A percentile compares a stretch with the other conserved stretches of the same genome.
Evolutionary conservation across 2,888 invertebrate species (phyloP).

Genomic region (Alloplasta piceator): DNA sequence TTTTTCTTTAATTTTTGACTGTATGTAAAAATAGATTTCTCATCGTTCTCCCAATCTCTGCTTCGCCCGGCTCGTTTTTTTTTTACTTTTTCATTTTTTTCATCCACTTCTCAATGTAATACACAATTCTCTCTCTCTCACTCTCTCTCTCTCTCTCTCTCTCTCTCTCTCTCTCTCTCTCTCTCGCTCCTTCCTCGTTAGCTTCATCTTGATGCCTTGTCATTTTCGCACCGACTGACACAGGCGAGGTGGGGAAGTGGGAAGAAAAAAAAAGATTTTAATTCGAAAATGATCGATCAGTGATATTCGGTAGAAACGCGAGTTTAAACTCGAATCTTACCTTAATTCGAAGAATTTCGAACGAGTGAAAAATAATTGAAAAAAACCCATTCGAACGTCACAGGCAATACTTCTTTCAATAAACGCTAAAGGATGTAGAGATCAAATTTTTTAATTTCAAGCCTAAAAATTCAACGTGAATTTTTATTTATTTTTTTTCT

Average conservation of each 20-base stretch:
- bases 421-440: slow-evolving; percentile 57
- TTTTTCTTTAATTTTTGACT: slow-evolving; percentile 69
- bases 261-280: slow-evolving; percentile 16
- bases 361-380: slow-evolving; percentile 19
- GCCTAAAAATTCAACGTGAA: slow-evolving; percentile 46
- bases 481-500: slow-evolving; percentile 39
- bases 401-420: slow-evolving; percentile 41
- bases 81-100: neutral
- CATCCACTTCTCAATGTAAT: slow-evolving; percentile 1
- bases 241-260: slow-evolving; percentile 37
- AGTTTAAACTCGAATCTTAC: slow-evolving; percentile 61
- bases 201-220: slow-evolving; percentile 44
- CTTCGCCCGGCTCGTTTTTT: slow-evolving; percentile 55
- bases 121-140: slow-evolving; percentile 48
- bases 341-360: slow-evolving; percentile 41
- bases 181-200: slow-evolving; percentile 56
- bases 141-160: slow-evolving; percentile 46
- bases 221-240: slow-evolving; percentile 50
- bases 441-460: slow-evolving; percentile 23
- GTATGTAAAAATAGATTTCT: slow-evolving; percentile 79
- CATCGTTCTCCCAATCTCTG: slow-evolving; percentile 67
- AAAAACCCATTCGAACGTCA: slow-evolving; percentile 33
- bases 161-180: slow-evolving; percentile 48
- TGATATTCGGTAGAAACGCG: slow-evolving; percentile 68
- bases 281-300: slow-evolving; percentile 38